A percentile compares a stretch with the other conserved stretches of the same genome.
These are phyloP conservation scores for Fopius arisanus DNA, from an alignment of 1,140 invertebrate genomes.

Conservation along the genomic window DNA sequence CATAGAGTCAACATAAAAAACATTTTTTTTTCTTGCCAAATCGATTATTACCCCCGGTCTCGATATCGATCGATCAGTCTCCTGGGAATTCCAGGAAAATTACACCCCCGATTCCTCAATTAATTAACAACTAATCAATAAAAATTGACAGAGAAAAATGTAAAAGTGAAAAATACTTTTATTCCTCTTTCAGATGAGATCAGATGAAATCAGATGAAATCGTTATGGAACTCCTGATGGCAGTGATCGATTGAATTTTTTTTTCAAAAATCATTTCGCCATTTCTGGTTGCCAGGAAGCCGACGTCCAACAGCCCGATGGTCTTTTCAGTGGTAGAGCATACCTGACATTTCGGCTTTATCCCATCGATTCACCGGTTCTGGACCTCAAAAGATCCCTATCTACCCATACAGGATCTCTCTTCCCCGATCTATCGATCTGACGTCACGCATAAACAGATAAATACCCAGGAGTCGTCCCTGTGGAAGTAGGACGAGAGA, in stretches of 20 bases:
- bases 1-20: conserved; percentile 20
- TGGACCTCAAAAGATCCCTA: neutral
- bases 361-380: neutral
- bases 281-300: neutral
- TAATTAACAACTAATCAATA: no score
- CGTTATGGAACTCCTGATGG: no score
- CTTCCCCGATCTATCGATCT: conserved; percentile 1
- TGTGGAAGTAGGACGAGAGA: neutral
- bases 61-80: neutral
- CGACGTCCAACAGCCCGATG: neutral
- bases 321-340: neutral
- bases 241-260: no score
- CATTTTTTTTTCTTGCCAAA: conserved; percentile 18
- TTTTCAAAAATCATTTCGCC: no score
- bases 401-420: neutral
- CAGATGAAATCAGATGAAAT: no score
- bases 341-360: conserved; percentile 12
- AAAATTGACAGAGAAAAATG: no score
- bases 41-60: neutral
- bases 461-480: neutral
- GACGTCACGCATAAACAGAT: conserved; percentile 11
- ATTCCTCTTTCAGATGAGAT: no score
- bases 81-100: no score
- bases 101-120: no score
- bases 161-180: no score